Conservation (phyloP, 2,888 invertebrate genomes). For the Glyphotaelius pellucidus region DNA sequence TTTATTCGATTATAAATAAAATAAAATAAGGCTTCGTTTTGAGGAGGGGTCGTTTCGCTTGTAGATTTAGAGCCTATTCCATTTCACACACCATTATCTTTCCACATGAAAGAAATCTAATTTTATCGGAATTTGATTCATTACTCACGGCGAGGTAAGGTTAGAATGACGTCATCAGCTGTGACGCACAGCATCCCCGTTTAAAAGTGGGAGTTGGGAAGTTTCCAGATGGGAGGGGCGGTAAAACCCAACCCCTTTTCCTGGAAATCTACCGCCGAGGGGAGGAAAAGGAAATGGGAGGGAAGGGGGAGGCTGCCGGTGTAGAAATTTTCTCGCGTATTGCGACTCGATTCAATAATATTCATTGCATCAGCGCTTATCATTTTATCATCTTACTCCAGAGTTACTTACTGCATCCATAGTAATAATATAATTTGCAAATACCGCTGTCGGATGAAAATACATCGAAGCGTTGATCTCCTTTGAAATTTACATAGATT, state of each 20-base stretch:
- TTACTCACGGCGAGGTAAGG: neutral
- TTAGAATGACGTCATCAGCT: constrained; percentile 30
- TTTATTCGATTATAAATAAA: too few relatives aligned
- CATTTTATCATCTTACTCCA: neutral
- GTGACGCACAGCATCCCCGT: constrained; percentile 20
- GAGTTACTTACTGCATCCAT: neutral
- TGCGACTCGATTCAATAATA: neutral
- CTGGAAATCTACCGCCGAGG: neutral
- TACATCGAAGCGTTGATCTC: neutral
- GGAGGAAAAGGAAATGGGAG: neutral
- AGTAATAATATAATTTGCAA: neutral
- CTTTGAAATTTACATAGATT: neutral
- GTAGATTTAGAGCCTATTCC: neutral
- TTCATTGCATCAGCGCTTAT: neutral
- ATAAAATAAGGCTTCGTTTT: too few relatives aligned
- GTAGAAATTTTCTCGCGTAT: constrained; percentile 12
- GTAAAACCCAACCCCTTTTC: neutral
- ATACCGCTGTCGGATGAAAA: neutral
- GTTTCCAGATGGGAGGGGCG: neutral
- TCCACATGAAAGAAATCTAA: neutral
- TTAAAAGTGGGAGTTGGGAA: neutral
- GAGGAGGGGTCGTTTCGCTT: too few relatives aligned
- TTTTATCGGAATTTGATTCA: neutral
- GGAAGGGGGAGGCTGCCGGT: neutral
- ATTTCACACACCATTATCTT: neutral